Evolutionary conservation across 2,888 invertebrate species (phyloP).

Genomic region (Nephrotoma flavescens): DNA sequence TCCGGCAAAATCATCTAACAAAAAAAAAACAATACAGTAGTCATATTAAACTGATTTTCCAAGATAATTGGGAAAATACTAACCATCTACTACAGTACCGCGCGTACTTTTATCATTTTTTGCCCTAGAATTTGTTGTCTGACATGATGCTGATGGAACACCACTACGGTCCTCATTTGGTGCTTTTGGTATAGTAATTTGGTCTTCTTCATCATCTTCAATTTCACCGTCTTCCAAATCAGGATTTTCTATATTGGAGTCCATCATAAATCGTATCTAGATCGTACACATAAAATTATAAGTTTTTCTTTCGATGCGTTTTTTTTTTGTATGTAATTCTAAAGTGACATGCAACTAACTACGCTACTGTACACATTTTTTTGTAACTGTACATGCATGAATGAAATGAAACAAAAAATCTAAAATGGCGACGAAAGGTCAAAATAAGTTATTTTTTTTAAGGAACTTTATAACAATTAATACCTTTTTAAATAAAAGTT

Average conservation of each 20-base stretch:
- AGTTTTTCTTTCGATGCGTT: neutral
- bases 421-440: neutral
- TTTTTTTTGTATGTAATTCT: neutral
- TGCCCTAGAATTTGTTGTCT: neutral
- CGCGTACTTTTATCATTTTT: neutral
- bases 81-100: neutral
- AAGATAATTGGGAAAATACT: neutral
- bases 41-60: no score
- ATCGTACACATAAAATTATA: neutral
- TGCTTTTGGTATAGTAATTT: slow-evolving; percentile 15
- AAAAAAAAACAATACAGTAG: neutral
- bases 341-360: neutral
- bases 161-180: slow-evolving; percentile 13
- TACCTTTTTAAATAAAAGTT: neutral
- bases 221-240: slow-evolving; percentile 83
- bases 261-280: neutral
- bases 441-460: neutral
- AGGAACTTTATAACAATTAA: neutral
- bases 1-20: slow-evolving; percentile 58
- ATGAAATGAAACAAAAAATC: neutral
- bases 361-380: neutral
- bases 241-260: slow-evolving; percentile 6
- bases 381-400: neutral
- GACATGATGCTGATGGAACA: slow-evolving; percentile 12
- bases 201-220: slow-evolving; percentile 43